phyloP scores from a whole-genome alignment of 2,797 vertebrate genomes.

The Schizopygopsis malacanthus region DNA sequence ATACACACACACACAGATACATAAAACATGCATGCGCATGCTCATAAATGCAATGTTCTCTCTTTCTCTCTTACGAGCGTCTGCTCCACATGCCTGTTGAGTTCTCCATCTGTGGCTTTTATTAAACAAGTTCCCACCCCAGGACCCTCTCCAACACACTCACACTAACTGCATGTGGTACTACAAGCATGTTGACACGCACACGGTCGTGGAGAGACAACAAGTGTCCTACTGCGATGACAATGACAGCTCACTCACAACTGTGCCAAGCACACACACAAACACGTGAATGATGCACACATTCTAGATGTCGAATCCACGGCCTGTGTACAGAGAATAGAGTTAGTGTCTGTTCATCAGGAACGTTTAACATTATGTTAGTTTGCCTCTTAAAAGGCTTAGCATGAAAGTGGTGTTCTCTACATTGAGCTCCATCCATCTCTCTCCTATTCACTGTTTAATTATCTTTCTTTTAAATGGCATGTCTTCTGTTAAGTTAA shows the following conservation, averaged over 20 bases:
- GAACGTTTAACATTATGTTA: background rate
- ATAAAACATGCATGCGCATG: constrained; percentile 48
- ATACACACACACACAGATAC: constrained; percentile 30
- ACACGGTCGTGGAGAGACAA: constrained; percentile 73
- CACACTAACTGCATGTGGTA: constrained; percentile 59
- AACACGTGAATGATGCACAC: background rate
- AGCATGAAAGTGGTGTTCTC: background rate
- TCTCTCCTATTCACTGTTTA: background rate
- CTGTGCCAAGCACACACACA: constrained; percentile 1
- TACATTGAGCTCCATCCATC: background rate
- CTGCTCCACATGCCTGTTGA: constrained; percentile 63
- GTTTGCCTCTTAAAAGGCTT: background rate
- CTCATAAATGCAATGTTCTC: constrained; percentile 36
- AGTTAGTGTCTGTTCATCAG: background rate
- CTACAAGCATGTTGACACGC: constrained; percentile 74
- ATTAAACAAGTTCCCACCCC: constrained; percentile 74
- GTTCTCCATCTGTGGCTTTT: constrained; percentile 78
- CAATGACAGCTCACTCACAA: constrained; percentile 71
- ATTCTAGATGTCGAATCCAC: background rate
- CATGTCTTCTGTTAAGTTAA: background rate
- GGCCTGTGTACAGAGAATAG: background rate
- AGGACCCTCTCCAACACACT: constrained; percentile 61
- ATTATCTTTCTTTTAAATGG: background rate
- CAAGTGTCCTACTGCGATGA: constrained; percentile 77
- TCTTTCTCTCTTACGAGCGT: constrained; percentile 15